These are phyloP conservation scores for Papilio xuthus DNA, from an alignment of 1,140 invertebrate species.

Conservation along the genomic window DNA sequence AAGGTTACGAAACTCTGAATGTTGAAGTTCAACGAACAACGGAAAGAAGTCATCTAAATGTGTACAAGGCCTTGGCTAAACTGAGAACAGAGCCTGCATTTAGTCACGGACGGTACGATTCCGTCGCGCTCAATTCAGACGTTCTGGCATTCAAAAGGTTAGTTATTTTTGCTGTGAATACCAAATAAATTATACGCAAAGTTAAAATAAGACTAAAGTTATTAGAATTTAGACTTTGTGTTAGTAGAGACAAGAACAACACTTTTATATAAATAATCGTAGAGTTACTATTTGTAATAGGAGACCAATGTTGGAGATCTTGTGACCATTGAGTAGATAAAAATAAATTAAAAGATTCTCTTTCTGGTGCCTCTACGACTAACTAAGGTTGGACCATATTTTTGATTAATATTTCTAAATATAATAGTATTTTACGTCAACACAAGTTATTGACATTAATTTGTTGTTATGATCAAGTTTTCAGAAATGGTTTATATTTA, in stretches of 20 bases:
- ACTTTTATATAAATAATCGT: not conserved
- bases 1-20: conserved; percentile 83
- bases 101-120: conserved; percentile 71
- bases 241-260: not conserved
- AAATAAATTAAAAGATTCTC: too few relatives aligned
- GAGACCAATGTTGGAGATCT: too few relatives aligned
- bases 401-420: too few relatives aligned
- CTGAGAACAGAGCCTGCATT: conserved; percentile 64
- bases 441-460: not conserved
- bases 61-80: conserved; percentile 65
- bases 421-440: conserved; percentile 16
- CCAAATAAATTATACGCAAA: not conserved
- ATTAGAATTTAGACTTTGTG: not conserved
- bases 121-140: conserved; percentile 66
- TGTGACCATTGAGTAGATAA: too few relatives aligned
- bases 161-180: conserved; percentile 19
- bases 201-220: not conserved
- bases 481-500: conserved; percentile 16
- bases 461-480: not conserved
- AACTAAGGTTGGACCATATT: too few relatives aligned
- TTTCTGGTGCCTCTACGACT: too few relatives aligned
- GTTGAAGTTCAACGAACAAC: conserved; percentile 71
- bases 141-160: conserved; percentile 79
- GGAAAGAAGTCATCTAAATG: conserved; percentile 76
- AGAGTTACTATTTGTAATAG: not conserved